Evolutionary conservation across 2,797 vertebrate genomes (phyloP), one percentile per base, ranked within the genome.

Genomic region (Acropternis orthonyx): DNA sequence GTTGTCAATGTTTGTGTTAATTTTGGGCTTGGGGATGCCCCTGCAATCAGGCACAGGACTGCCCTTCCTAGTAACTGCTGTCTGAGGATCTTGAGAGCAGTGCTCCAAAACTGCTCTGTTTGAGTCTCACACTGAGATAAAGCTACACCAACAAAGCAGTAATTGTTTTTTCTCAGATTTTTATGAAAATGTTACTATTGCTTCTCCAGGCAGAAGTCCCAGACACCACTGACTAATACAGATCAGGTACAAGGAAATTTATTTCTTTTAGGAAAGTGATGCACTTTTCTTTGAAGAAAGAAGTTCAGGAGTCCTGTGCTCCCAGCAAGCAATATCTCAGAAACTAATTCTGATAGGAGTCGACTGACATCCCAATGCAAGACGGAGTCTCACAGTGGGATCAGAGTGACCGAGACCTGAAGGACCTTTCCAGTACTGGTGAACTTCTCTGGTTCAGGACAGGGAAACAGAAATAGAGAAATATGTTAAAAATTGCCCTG

Each of bases 11-110:
- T 55, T 61, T 78, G 10, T 21, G 8, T 41, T 37, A 4, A 12
- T 16, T 41, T 34, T 49, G 32, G 5, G 19, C 27, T 26, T 2
- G 6, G 22, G 37, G 17, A 3, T 48, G 30, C 4, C 6, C 26
- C 30, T 51, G 26, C 0, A 2, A 28, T 22, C 7, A 3, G 28
- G 30, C 24, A 34, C 41, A 61, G 44, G 10, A 3, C 41, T 61
- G 48, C 14, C 37, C 26, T 9, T 61, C 46, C 49, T 36, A 61
- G 32, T 12, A 54, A 10, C 44, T 1, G 5, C 52, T 77, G 30
- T 16, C 6, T 2, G 39, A 59, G 11, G 9, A 11, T 58, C 56
- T 56, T 0, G 0, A 52, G 26, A 77, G 43, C 37, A 44, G 55
- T 14, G 9, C 9, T 41, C 10, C 59, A 46, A 65, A 44, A 58